Evolutionary conservation across 1,140 invertebrate genomes (phyloP).

Genomic region (Drosophila triauraria): DNA sequence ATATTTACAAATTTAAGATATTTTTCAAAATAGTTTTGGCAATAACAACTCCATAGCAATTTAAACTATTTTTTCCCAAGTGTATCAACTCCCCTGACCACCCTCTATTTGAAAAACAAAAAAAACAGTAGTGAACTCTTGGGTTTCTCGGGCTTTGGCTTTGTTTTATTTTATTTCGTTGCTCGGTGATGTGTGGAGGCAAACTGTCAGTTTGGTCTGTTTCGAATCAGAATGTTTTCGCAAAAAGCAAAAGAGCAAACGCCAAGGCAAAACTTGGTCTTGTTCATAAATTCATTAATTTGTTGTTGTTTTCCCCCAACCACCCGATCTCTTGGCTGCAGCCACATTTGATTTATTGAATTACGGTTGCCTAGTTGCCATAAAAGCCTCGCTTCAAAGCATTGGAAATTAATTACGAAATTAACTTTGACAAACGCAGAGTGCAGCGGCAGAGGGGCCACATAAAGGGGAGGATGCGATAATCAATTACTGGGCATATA

Average conservation of each 20-base stretch:
- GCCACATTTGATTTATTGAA: slow-evolving; percentile 81
- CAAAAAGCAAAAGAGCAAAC: slow-evolving; percentile 53
- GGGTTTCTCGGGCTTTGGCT: slow-evolving; percentile 12
- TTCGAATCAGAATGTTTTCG: slow-evolving; percentile 46
- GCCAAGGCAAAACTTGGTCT: slow-evolving; percentile 67
- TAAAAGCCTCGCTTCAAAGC: slow-evolving; percentile 73
- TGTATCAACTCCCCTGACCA: slow-evolving; percentile 7
- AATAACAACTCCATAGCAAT: not conserved
- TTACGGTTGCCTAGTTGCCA: slow-evolving; percentile 71
- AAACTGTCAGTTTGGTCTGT: slow-evolving; percentile 56
- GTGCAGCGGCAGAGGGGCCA: not conserved
- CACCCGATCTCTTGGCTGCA: slow-evolving; percentile 40
- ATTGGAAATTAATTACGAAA: slow-evolving; percentile 77
- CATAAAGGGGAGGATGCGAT: not conserved
- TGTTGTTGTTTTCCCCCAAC: slow-evolving; percentile 49
- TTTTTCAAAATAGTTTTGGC: too few species aligned
- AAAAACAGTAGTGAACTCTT: slow-evolving; percentile 11
- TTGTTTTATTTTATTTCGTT: slow-evolving; percentile 26
- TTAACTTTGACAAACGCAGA: slow-evolving; percentile 59
- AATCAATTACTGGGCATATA: slow-evolving; percentile 46
- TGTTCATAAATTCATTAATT: slow-evolving; percentile 83
- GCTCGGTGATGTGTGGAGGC: slow-evolving; percentile 43
- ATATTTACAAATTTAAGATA: too few species aligned
- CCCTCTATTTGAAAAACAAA: not conserved
- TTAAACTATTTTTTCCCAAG: not conserved